Base-by-base conservation (phyloP, 35 echinoderm and acorn worm species). In the Patiria miniata region DNA sequence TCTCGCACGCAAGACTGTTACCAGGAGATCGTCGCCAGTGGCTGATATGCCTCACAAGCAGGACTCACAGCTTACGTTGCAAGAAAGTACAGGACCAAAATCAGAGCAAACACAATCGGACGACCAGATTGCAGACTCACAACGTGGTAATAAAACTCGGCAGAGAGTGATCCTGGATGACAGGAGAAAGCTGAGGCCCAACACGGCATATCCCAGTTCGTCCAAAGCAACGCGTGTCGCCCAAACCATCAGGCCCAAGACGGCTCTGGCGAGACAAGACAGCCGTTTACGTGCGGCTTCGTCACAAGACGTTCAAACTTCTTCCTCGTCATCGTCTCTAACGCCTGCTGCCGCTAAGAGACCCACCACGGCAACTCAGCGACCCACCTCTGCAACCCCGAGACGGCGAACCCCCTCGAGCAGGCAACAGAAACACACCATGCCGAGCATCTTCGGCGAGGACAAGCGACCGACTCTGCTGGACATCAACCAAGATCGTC, bases 381-480 rank as follows among this genome's bases (percentile, higher is more conserved):
- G 65, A 73, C 29, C 65, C 65, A 73, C 26, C 65, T 73, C 65
- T 18, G 23, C 21, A 26, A 30, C 65, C 19, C 39, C 47, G 7
- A 21, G 23, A 37, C 23, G 8, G 28, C 26, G 52, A 29, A 56
- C 23, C 15, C 53, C 16, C 23, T 23, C 28, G 22, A 22, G 42
- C 34, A 37, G 23, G 32, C 42, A 17, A 5, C 52, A 50, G 52
- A 96, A 89, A 36, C 58, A 88, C 52, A 65, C 51, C 36, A 84
- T 73, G 7, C 79, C 79, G 4, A 91, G 88, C 38, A 88, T 97
- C 28, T 97, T 97, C 81, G 83, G 81, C 1, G 95, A 97, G 33
- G 87, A 87, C 78, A 90, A 87, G 37, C 68, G 81, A 61, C 39
- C 81, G 18, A 94, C 92, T 5, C 68, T 98, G 19, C 78, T 98